phyloP scores from a whole-genome alignment of 2,113 vertebrate genomes.

The Grammomys surdaster region DNA sequence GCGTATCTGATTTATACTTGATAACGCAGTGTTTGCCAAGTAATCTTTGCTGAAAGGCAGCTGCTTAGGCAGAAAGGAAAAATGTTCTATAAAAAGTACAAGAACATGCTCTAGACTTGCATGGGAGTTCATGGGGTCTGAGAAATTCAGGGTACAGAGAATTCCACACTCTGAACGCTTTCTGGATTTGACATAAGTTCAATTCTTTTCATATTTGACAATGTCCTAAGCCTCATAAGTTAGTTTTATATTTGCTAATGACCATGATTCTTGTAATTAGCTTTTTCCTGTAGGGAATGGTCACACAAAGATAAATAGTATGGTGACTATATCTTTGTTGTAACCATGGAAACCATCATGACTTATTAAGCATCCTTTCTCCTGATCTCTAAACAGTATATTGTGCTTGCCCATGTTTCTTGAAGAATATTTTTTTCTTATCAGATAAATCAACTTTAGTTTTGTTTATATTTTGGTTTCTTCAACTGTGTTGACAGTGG shows the following conservation, averaged over 20 bases:
- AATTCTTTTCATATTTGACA: slow-evolving; percentile 63
- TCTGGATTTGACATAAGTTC: slow-evolving; percentile 51
- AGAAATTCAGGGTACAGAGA: slow-evolving; percentile 76
- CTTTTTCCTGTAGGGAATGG: slow-evolving; percentile 83
- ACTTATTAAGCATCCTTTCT: slow-evolving; percentile 91
- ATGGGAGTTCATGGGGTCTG: slow-evolving; percentile 72
- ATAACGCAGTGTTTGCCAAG: slow-evolving; percentile 73
- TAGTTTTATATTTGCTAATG: slow-evolving; percentile 16
- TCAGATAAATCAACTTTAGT: background rate
- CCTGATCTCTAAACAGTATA: slow-evolving; percentile 81
- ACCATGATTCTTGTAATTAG: slow-evolving; percentile 65
- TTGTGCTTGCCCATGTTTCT: slow-evolving; percentile 77
- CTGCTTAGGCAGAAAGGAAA: slow-evolving; percentile 78
- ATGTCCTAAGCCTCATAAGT: slow-evolving; percentile 49
- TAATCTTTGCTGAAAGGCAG: slow-evolving; percentile 73
- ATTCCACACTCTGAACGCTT: slow-evolving; percentile 71
- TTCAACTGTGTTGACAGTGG: slow-evolving; percentile 14
- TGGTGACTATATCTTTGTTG: slow-evolving; percentile 88
- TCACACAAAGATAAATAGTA: slow-evolving; percentile 89
- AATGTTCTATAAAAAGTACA: slow-evolving; percentile 79
- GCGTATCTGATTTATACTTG: slow-evolving; percentile 78
- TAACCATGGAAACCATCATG: slow-evolving; percentile 90
- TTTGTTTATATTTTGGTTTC: slow-evolving; percentile 59
- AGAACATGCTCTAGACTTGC: background rate
- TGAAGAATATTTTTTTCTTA: slow-evolving; percentile 35